Evolutionary conservation across 2,888 invertebrate species (phyloP).

Genomic region (Perizoma flavofasciatum): DNA sequence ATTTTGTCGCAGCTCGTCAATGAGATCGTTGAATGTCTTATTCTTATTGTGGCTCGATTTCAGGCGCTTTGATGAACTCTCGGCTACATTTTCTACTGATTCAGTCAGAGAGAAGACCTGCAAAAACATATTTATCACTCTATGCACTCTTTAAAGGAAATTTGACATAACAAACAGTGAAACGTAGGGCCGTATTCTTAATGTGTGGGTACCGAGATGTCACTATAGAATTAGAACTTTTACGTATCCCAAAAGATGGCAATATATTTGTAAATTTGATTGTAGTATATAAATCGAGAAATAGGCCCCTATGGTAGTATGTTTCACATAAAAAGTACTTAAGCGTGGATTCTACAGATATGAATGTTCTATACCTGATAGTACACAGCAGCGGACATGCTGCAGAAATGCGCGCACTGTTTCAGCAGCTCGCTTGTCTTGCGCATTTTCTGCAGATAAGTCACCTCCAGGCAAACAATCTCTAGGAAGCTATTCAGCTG

Average conservation of each 20-base stretch:
- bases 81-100: constrained; percentile 41
- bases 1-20: constrained; percentile 64
- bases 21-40: constrained; percentile 62
- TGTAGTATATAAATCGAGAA: too few relatives aligned
- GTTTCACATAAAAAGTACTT: too few relatives aligned
- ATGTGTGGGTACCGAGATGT: too few relatives aligned
- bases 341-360: too few relatives aligned
- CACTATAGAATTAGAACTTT: too few relatives aligned
- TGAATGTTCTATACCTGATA: constrained; percentile 59
- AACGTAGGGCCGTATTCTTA: too few relatives aligned
- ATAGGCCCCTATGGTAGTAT: too few relatives aligned
- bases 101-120: constrained; percentile 48
- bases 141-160: too few relatives aligned
- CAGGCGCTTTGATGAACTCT: constrained; percentile 57
- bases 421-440: constrained; percentile 50
- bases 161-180: too few relatives aligned
- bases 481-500: constrained; percentile 66
- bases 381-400: constrained; percentile 64
- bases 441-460: constrained; percentile 56
- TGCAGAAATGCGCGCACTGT: constrained; percentile 53
- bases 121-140: constrained; percentile 1
- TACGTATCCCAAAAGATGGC: too few relatives aligned
- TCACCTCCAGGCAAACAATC: constrained; percentile 65
- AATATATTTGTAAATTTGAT: too few relatives aligned
- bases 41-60: constrained; percentile 59